Evolutionary conservation across 37 sponge, comb jelly and placozoan genomes (phyloP).

Genomic region (Chondrosia reniformis): DNA sequence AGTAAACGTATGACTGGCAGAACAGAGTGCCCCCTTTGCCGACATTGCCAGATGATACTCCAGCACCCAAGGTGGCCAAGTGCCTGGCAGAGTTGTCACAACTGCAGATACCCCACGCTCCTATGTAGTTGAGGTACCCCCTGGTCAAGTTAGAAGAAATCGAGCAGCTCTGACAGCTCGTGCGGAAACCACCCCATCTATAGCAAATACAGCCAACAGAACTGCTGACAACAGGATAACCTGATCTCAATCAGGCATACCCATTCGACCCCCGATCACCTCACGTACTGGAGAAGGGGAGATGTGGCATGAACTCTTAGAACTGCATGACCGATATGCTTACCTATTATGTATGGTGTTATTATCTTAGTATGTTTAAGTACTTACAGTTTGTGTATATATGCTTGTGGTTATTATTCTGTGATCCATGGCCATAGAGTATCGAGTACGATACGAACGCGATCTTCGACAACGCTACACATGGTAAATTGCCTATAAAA

Average conservation of each 20-base stretch:
- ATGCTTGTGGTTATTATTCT: too few relatives aligned
- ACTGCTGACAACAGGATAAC: not conserved
- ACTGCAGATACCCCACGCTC: slow-evolving; percentile 12
- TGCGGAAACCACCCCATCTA: too few relatives aligned
- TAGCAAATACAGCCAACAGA: too few relatives aligned
- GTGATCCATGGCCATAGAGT: too few relatives aligned
- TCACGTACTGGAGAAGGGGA: slow-evolving; percentile 9
- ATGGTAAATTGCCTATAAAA: too few relatives aligned
- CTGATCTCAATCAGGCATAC: not conserved
- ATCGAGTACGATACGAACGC: too few relatives aligned
- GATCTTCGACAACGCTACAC: too few relatives aligned
- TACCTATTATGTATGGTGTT: too few relatives aligned
- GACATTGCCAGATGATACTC: not conserved
- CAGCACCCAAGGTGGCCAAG: slow-evolving; percentile 19
- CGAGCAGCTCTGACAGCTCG: too few relatives aligned
- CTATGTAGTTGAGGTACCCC: not conserved
- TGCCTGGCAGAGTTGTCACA: not conserved
- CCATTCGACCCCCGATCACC: slow-evolving; percentile 20
- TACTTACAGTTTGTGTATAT: too few relatives aligned
- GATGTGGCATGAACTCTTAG: slow-evolving; percentile 21
- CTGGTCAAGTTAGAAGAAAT: slow-evolving; percentile 2
- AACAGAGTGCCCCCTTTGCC: slow-evolving; percentile 2
- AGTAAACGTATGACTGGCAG: not conserved
- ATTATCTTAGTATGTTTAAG: too few relatives aligned
- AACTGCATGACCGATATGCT: too few relatives aligned